Percentiles rank a stretch among this genome's conserved stretches.
phyloP scores from a whole-genome alignment of 2,797 vertebrate genomes.

The Danio kyathit region DNA sequence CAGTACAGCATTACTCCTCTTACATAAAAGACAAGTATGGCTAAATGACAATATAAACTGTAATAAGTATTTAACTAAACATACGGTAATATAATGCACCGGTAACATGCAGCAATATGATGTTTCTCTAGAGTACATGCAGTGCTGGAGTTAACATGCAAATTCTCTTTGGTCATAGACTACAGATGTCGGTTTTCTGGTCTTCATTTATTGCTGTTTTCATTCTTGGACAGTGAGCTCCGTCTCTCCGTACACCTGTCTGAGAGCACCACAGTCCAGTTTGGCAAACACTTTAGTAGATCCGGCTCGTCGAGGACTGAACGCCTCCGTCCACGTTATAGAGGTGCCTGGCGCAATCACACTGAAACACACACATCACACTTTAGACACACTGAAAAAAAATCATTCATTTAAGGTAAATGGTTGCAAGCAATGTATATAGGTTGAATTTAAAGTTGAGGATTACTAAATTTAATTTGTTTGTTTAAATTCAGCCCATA shows the following conservation, averaged over 20 bases:
- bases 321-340: constrained; percentile 79
- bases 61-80: background rate
- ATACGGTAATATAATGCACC: background rate
- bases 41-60: background rate
- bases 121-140: background rate
- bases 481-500: no score
- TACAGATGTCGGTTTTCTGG: background rate
- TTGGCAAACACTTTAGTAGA: constrained; percentile 83
- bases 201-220: background rate
- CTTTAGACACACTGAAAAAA: background rate
- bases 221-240: constrained; percentile 22
- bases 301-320: constrained; percentile 73
- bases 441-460: no score
- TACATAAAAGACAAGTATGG: background rate
- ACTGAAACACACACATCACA: constrained; percentile 48
- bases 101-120: background rate
- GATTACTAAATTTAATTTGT: no score
- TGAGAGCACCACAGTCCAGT: constrained; percentile 79
- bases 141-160: background rate
- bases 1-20: background rate
- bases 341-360: constrained; percentile 67
- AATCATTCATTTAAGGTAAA: background rate
- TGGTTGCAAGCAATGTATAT: no score
- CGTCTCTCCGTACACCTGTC: constrained; percentile 85
- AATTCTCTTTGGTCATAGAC: constrained; percentile 1